A percentile compares a stretch with the other conserved stretches of the same genome.
Evolutionary conservation across 2,113 vertebrate genomes (phyloP).

Genomic region (Tyrannus savana): DNA sequence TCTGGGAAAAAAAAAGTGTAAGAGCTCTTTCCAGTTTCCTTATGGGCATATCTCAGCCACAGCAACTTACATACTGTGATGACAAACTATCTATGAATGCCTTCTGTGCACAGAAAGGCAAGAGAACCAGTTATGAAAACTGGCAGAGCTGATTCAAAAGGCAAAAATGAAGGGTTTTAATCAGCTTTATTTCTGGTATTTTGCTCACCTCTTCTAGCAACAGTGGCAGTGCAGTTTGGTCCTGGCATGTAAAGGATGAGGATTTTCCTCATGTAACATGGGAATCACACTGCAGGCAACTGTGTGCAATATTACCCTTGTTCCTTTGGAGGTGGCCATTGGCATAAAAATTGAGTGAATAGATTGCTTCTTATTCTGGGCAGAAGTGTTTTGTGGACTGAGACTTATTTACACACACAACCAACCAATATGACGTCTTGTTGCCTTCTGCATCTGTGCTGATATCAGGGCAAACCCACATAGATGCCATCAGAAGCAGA

Average conservation of each 20-base stretch:
- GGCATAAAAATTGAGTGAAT: background rate
- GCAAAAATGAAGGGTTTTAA: background rate
- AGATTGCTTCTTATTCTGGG: background rate
- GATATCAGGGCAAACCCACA: background rate
- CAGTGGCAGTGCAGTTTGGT: background rate
- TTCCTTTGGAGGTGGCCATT: background rate
- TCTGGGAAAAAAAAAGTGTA: background rate
- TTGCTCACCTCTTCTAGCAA: background rate
- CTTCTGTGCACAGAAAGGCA: background rate
- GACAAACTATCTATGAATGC: background rate
- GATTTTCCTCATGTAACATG: background rate
- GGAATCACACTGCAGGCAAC: background rate
- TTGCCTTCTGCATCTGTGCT: background rate
- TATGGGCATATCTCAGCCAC: background rate
- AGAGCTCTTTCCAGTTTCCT: background rate
- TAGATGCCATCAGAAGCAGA: background rate
- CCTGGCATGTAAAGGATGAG: background rate
- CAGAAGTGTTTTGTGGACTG: background rate
- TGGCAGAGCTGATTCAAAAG: background rate
- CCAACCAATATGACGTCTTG: background rate
- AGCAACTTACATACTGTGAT: background rate
- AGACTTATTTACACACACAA: background rate
- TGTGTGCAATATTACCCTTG: background rate
- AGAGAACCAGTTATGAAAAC: background rate
- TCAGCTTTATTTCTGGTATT: background rate